Conservation (phyloP, 2,888 invertebrate genomes). For the Mesorhabditis spiculigera region DNA sequence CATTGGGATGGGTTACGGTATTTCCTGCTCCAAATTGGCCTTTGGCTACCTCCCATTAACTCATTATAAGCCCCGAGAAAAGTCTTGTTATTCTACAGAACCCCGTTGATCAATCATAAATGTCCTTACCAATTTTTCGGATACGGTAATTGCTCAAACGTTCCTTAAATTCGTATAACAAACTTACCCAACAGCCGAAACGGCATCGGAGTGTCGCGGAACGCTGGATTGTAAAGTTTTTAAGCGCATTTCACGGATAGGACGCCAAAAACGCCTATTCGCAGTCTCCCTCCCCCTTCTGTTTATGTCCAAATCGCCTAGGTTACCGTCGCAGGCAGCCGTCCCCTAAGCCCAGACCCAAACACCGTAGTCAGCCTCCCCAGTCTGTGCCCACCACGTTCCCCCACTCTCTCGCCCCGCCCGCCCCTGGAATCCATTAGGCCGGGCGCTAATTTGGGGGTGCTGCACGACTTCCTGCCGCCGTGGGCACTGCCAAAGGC, state of each 20-base stretch:
- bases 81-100: no score
- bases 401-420: conserved; percentile 77
- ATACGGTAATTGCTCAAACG: no score
- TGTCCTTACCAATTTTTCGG: no score
- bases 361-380: not conserved
- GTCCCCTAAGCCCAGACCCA: conserved; percentile 68
- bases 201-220: conserved; percentile 88
- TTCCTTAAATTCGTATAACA: no score
- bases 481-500: no score
- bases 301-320: not conserved
- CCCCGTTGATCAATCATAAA: no score
- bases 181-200: conserved; percentile 72
- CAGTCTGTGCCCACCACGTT: conserved; percentile 67
- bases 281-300: conserved; percentile 63
- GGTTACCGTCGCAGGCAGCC: not conserved
- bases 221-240: conserved; percentile 67
- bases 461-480: no score
- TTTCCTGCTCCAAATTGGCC: no score
- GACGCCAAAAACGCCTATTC: conserved; percentile 74
- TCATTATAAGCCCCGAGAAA: no score
- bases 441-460: no score
- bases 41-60: no score
- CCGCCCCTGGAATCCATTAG: not conserved
- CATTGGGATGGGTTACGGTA: no score
- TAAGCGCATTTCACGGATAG: not conserved